These are phyloP conservation scores for Tychaedon coryphoeus DNA, from an alignment of 2,113 vertebrate species.

Conservation along the genomic window DNA sequence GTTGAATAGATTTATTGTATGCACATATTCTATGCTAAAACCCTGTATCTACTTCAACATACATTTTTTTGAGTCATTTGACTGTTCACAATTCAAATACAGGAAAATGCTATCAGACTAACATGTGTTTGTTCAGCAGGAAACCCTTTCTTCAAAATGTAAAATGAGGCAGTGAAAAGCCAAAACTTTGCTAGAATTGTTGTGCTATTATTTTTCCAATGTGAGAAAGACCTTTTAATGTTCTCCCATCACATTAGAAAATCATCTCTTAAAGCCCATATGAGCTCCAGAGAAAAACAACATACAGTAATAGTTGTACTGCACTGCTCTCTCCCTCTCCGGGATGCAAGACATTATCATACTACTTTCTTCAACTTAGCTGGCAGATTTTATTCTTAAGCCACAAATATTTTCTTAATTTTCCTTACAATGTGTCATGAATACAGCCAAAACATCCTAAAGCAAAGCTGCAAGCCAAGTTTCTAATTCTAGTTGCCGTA, in stretches of 20 bases:
- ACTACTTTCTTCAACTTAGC: background rate
- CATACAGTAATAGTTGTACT: background rate
- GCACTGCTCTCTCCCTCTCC: background rate
- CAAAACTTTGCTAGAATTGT: background rate
- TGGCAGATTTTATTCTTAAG: background rate
- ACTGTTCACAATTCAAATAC: slow-evolving; percentile 41
- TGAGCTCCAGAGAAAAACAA: background rate
- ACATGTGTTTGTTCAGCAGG: slow-evolving; percentile 30
- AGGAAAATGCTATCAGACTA: slow-evolving; percentile 47
- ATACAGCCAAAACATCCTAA: background rate
- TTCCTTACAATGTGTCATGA: background rate
- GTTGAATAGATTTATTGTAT: background rate
- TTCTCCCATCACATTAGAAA: background rate
- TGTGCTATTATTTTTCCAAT: background rate
- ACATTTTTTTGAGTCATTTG: slow-evolving; percentile 30
- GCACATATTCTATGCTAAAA: slow-evolving; percentile 6
- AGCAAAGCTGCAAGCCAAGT: background rate
- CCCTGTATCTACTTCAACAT: slow-evolving; percentile 12
- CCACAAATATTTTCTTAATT: background rate
- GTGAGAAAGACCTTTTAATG: background rate
- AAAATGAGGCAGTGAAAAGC: slow-evolving; percentile 21
- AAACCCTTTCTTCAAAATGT: slow-evolving; percentile 19
- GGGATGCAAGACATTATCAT: background rate
- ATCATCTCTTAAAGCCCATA: background rate
- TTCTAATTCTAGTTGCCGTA: background rate